phyloP scores from a whole-genome alignment of 1,140 invertebrate genomes.

The Ephestia elutella region DNA sequence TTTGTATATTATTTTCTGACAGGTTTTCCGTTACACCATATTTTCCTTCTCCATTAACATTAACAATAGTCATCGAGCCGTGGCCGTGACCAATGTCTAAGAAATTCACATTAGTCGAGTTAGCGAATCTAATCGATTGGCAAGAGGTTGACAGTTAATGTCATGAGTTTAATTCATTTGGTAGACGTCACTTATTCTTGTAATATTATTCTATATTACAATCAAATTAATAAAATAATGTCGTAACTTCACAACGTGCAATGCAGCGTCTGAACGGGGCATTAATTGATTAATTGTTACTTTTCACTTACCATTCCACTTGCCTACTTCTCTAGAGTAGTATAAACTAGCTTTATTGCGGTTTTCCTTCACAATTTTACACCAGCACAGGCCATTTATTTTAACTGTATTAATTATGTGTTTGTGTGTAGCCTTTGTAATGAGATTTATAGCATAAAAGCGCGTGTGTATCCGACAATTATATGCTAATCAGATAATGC shows the following conservation, averaged over 20 bases:
- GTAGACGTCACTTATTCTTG: background rate
- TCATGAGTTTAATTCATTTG: constrained; percentile 15
- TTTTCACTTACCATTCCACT: no score
- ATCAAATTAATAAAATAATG: no score
- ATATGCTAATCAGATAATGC: constrained; percentile 42
- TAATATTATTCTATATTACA: background rate
- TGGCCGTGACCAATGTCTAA: background rate
- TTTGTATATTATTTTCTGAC: background rate
- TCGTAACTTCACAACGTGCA: no score
- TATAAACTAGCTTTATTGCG: constrained; percentile 22
- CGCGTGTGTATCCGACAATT: constrained; percentile 47
- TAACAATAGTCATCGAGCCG: background rate
- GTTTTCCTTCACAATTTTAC: constrained; percentile 28
- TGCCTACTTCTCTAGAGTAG: background rate
- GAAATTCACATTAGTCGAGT: constrained; percentile 2
- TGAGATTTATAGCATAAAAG: constrained; percentile 44
- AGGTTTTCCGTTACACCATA: background rate
- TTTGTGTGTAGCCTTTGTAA: constrained; percentile 24
- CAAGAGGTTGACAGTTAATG: background rate
- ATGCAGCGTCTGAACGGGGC: no score
- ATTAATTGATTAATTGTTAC: no score
- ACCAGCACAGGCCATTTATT: constrained; percentile 17
- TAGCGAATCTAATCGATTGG: background rate
- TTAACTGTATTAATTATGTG: constrained; percentile 12
- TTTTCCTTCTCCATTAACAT: background rate